These are phyloP conservation scores for Sminthurides aquaticus DNA, from an alignment of 2,888 invertebrate species.

Conservation along the genomic window DNA sequence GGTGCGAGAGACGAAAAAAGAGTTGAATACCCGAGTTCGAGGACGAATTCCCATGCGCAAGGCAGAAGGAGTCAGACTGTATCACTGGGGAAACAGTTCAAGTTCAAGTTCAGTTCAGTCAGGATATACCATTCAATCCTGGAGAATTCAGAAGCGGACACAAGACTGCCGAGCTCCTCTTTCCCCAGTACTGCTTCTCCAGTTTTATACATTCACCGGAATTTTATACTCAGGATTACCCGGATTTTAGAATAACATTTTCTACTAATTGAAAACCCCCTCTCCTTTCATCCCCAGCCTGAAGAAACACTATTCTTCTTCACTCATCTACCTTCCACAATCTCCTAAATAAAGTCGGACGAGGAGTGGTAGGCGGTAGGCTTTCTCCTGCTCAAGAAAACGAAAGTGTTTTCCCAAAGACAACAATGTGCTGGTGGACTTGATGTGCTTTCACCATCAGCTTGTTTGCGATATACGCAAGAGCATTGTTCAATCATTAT, in stretches of 20 bases:
- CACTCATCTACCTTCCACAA: neutral
- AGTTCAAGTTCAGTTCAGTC: constrained; percentile 41
- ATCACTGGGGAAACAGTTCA: constrained; percentile 41
- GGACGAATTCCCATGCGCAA: constrained; percentile 22
- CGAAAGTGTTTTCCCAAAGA: no score
- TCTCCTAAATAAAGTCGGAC: no score
- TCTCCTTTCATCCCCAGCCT: no score
- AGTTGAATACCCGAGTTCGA: constrained; percentile 20
- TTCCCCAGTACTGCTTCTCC: neutral
- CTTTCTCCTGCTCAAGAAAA: no score
- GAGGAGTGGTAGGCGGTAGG: no score
- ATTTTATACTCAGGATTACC: no score
- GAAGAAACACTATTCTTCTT: no score
- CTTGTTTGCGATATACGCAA: no score
- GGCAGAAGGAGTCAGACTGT: constrained; percentile 14
- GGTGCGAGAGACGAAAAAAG: constrained; percentile 21
- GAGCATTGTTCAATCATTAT: no score
- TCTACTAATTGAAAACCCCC: neutral
- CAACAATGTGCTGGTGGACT: no score
- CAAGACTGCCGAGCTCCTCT: neutral
- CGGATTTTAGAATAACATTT: neutral
- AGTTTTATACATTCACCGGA: no score
- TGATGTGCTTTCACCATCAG: no score
- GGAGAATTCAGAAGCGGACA: constrained; percentile 8
- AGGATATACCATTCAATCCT: constrained; percentile 18